Evolutionary conservation across 2,888 invertebrate genomes (phyloP).

Genomic region (Pseudococcus longispinus): DNA sequence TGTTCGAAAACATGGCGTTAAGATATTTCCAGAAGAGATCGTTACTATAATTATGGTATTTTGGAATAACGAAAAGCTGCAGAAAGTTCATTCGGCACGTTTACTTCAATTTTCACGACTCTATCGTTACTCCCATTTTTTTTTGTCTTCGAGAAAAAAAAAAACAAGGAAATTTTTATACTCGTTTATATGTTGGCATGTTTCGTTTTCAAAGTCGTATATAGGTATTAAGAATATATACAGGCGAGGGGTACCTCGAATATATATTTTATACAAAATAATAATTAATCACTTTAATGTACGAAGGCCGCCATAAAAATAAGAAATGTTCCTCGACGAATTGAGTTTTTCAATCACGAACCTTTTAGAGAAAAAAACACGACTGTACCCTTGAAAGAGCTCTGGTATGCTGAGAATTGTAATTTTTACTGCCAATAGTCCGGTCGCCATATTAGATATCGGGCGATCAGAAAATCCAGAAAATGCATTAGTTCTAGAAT

Average conservation of each 20-base stretch:
- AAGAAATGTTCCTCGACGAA: neutral
- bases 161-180: neutral
- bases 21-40: neutral
- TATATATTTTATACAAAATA: neutral
- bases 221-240: too few relatives aligned
- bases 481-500: too few relatives aligned
- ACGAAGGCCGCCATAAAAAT: neutral
- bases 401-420: too few relatives aligned
- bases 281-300: neutral
- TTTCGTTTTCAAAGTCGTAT: too few relatives aligned
- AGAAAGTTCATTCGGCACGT: neutral
- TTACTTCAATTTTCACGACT: neutral
- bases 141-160: neutral
- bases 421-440: too few relatives aligned
- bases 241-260: too few relatives aligned
- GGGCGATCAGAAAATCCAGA: too few relatives aligned
- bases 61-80: neutral
- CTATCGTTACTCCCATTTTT: neutral
- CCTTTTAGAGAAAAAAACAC: too few relatives aligned
- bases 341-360: neutral
- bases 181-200: too few relatives aligned
- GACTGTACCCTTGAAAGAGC: too few relatives aligned
- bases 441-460: too few relatives aligned
- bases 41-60: neutral
- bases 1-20: neutral